Conservation (phyloP, 2,888 invertebrate genomes). For the Aleiodes leptofemur region DNA sequence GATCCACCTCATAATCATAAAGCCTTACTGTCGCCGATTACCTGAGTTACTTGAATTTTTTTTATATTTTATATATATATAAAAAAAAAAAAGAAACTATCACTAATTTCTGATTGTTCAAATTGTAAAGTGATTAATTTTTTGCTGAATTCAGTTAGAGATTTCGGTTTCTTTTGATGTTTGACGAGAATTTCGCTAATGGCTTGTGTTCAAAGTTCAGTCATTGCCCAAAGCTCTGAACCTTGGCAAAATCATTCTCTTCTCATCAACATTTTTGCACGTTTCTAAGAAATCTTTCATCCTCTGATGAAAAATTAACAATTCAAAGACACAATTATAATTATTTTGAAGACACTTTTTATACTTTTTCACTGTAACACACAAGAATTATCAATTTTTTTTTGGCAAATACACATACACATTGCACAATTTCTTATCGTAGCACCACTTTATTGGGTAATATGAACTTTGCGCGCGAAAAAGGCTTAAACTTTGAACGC, state of each 20-base stretch:
- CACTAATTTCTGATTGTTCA: not conserved
- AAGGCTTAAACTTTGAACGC: constrained; percentile 1
- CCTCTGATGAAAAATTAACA: not conserved
- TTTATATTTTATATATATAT: not conserved
- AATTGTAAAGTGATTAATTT: not conserved
- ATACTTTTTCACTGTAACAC: too few relatives aligned
- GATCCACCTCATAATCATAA: constrained; percentile 14
- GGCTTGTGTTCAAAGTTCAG: too few relatives aligned
- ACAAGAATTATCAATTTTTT: too few relatives aligned
- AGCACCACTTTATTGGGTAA: too few relatives aligned
- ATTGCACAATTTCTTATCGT: too few relatives aligned
- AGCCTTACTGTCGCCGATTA: not conserved
- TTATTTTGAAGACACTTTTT: too few relatives aligned
- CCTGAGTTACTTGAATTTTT: not conserved
- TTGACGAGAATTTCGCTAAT: too few relatives aligned
- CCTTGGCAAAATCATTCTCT: constrained; percentile 25
- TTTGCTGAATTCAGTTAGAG: constrained; percentile 9
- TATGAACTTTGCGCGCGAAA: not conserved
- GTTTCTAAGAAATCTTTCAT: not conserved
- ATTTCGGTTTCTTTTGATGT: constrained; percentile 1
- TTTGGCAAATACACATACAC: too few relatives aligned
- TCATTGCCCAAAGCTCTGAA: not conserved
- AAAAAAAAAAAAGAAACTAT: not conserved
- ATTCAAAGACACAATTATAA: constrained; percentile 1
- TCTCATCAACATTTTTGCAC: constrained; percentile 1